Conservation (phyloP, 2,797 vertebrate species). For the Scleropages formosus region DNA sequence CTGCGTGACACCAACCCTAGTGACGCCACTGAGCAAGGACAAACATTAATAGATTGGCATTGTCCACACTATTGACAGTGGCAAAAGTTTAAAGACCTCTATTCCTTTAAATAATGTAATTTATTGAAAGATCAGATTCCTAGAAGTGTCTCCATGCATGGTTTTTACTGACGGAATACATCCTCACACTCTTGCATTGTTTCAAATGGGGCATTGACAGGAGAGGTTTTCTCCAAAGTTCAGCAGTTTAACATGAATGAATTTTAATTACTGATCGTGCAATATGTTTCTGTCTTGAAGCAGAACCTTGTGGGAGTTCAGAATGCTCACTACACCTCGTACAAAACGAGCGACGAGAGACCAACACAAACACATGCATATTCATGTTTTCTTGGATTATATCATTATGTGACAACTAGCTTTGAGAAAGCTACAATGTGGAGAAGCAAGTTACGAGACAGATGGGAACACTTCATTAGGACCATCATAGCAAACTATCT, state of each 20-base stretch:
- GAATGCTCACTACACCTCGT: neutral
- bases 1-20: too few relatives aligned
- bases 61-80: too few relatives aligned
- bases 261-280: constrained; percentile 37
- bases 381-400: constrained; percentile 24
- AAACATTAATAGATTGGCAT: too few relatives aligned
- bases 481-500: constrained; percentile 26
- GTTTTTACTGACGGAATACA: neutral
- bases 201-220: neutral
- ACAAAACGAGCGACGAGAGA: constrained; percentile 5
- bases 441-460: constrained; percentile 20
- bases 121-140: too few relatives aligned
- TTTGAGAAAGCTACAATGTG: constrained; percentile 8
- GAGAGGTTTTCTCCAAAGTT: constrained; percentile 27
- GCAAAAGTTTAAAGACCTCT: too few relatives aligned
- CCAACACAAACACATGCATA: constrained; percentile 19
- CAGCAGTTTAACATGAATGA: constrained; percentile 23
- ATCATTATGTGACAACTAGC: constrained; percentile 19
- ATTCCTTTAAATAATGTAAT: too few relatives aligned
- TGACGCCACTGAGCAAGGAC: too few relatives aligned
- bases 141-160: too few relatives aligned
- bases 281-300: constrained; percentile 32
- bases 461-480: constrained; percentile 37
- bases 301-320: constrained; percentile 30
- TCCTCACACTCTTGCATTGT: constrained; percentile 8